Evolutionary conservation across 2,888 invertebrate species (phyloP), one percentile per base, ranked within the genome.

Genomic region (Megaustenia siamemsis): DNA sequence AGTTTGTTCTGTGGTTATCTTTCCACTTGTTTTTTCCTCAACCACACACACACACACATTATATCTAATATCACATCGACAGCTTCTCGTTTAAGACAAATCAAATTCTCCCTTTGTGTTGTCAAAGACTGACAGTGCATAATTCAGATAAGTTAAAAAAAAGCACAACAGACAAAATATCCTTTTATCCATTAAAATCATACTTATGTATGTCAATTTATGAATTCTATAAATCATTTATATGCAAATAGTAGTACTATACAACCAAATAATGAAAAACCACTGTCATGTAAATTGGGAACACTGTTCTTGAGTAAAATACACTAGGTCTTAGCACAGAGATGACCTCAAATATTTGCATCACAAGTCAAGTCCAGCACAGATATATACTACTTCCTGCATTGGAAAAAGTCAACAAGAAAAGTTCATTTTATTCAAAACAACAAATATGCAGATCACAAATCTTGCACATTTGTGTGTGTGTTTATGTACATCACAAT

Each of bases 341-440:
- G 40, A 69, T 40, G 24, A 69, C 40, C 40, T 69, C 18, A 69
- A 40, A 69, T 69, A 40, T 40, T 69, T 69, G 40, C 69, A 40
- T 24, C 69, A 69, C 69, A 69, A 40, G 69, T 40, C 10, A 69
- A 69, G 69, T 69, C 69, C 69, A 69, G 69, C 69, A 69, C 21
- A 40, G 21, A 35, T 24, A 68, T 28, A 1, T 18, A 8, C 28
- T 18, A 35, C 15, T 18, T 68, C 68, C n/a, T n/a, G n/a, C n/a
- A n/a, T n/a, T n/a, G n/a, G n/a, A n/a, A n/a, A n/a, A n/a, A n/a
- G n/a, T n/a, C n/a, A n/a, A n/a, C n/a, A n/a, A n/a, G n/a, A n/a
- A n/a, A n/a, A n/a, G n/a, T n/a, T n/a, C n/a, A n/a, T n/a, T n/a
- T n/a, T n/a, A n/a, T n/a, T n/a, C n/a, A n/a, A n/a, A n/a, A n/a